Evolutionary conservation across 2,113 vertebrate genomes (phyloP).

Genomic region (Glaucomys volans): DNA sequence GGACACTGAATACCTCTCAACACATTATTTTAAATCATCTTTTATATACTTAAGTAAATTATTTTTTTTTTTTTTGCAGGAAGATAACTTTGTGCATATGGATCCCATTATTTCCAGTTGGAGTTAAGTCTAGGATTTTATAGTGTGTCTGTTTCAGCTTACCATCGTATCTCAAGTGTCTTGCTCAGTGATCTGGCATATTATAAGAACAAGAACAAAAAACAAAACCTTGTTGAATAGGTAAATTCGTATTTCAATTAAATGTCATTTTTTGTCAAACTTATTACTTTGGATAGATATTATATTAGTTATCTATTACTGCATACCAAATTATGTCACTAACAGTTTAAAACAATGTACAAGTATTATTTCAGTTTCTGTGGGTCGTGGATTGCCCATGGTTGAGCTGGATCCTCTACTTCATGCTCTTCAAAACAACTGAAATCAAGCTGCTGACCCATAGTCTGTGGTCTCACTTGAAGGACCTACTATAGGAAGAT

Average conservation of each 20-base stretch:
- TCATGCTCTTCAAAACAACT: neutral
- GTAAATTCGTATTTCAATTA: neutral
- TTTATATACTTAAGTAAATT: neutral
- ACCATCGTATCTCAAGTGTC: neutral
- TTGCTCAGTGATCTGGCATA: neutral
- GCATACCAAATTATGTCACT: neutral
- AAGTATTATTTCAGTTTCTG: conserved; percentile 16
- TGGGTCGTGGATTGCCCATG: neutral
- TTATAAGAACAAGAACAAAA: neutral
- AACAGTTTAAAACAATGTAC: neutral
- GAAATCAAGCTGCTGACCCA: neutral
- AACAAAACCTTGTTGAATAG: neutral
- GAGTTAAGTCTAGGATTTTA: neutral
- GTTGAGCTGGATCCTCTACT: neutral
- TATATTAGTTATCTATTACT: neutral
- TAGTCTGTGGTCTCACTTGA: neutral
- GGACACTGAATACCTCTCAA: neutral
- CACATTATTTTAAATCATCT: neutral
- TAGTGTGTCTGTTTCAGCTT: neutral
- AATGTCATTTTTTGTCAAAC: neutral
- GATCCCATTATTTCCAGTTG: neutral
- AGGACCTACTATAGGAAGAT: neutral
- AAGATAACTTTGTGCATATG: neutral
- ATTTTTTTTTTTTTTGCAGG: neutral
- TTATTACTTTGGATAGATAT: neutral